Percentiles rank a stretch among this genome's conserved stretches.
Conservation (phyloP, 2,113 vertebrate species). For the Psittacus erithacus region DNA sequence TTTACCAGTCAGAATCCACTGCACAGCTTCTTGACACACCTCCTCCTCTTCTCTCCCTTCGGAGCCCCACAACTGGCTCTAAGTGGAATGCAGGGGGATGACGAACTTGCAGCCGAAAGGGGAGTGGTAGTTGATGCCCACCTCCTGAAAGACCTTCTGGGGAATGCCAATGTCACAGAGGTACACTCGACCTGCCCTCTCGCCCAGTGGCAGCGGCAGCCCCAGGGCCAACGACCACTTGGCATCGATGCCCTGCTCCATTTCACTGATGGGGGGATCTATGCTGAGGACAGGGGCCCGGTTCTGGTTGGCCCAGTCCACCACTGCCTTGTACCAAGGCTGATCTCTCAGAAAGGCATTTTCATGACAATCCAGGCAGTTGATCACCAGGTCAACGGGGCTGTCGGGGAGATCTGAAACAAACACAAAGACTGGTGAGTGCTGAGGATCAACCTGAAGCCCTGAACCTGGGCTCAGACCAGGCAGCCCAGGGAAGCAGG, state of each 20-base stretch:
- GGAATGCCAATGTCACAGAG: conserved; percentile 96
- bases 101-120: conserved; percentile 98
- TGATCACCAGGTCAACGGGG: conserved; percentile 96
- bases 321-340: conserved; percentile 94
- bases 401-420: conserved; percentile 90
- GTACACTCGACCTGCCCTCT: conserved; percentile 90
- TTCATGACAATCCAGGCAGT: conserved; percentile 96
- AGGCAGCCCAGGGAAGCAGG: not conserved
- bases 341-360: conserved; percentile 94
- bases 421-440: fast-evolving
- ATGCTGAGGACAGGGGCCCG: conserved; percentile 93
- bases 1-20: conserved; percentile 1
- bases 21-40: not conserved
- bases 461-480: fast-evolving
- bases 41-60: not conserved
- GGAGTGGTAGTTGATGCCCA: conserved; percentile 95
- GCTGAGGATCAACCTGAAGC: not conserved
- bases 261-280: conserved; percentile 89
- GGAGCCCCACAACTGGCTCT: not conserved
- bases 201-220: conserved; percentile 88
- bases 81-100: conserved; percentile 92
- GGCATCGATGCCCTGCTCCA: conserved; percentile 89
- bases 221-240: conserved; percentile 97
- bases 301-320: conserved; percentile 97
- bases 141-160: conserved; percentile 93